Evolutionary conservation across 2,797 vertebrate genomes (phyloP).

Genomic region (Trichosurus vulpecula): DNA sequence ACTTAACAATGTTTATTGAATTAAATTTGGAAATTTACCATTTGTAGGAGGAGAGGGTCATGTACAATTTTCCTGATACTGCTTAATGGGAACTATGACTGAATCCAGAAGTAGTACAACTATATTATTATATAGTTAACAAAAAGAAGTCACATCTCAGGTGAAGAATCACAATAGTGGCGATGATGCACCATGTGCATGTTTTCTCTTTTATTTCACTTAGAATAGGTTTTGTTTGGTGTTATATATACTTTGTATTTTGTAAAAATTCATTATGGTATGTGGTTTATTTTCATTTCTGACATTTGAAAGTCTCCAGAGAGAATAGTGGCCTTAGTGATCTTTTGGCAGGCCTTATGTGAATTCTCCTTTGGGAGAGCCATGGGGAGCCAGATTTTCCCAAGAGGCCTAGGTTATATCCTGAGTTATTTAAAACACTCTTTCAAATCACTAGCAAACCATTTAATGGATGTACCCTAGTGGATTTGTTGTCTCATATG

Average conservation of each 20-base stretch:
- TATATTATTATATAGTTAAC: background rate
- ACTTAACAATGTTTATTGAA: background rate
- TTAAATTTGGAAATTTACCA: background rate
- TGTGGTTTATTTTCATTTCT: too few relatives aligned
- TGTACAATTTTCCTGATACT: background rate
- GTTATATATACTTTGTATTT: too few relatives aligned
- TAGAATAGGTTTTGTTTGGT: too few relatives aligned
- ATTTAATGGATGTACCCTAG: conserved; percentile 14
- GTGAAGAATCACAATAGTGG: background rate
- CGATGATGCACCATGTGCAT: too few relatives aligned
- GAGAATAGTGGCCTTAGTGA: conserved; percentile 53
- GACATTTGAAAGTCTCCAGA: background rate
- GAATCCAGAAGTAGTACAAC: background rate
- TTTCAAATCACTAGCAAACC: conserved; percentile 43
- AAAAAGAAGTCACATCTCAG: background rate
- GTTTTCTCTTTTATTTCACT: too few relatives aligned
- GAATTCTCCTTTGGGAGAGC: background rate
- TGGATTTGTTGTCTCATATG: conserved; percentile 30
- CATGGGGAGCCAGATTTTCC: conserved; percentile 36
- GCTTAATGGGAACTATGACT: background rate
- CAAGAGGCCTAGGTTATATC: conserved; percentile 36
- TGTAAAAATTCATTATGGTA: too few relatives aligned
- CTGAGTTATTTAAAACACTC: conserved; percentile 47
- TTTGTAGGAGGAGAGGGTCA: background rate
- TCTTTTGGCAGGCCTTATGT: background rate